phyloP scores from a whole-genome alignment of 2,888 invertebrate genomes.

The Lasioglossum lativentre region DNA sequence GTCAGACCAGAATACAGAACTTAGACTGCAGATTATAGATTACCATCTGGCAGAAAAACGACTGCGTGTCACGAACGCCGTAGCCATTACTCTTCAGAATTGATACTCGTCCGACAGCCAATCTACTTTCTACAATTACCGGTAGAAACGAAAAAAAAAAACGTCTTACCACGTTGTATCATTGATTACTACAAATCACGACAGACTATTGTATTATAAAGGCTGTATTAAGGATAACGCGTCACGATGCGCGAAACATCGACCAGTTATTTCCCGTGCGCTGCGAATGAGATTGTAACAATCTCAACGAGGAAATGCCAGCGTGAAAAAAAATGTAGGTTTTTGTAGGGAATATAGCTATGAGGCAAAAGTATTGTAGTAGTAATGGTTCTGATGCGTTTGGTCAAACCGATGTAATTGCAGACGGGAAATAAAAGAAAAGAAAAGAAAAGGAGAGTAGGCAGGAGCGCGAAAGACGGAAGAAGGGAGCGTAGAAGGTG shows the following conservation, averaged over 20 bases:
- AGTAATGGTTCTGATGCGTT: slow-evolving; percentile 21
- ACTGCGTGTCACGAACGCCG: neutral
- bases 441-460: no score
- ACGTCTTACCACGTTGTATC: neutral
- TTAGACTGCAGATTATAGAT: slow-evolving; percentile 41
- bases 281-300: no score
- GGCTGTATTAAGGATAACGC: neutral
- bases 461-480: neutral
- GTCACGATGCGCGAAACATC: neutral
- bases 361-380: slow-evolving; percentile 6
- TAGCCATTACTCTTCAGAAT: neutral
- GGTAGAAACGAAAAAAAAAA: neutral
- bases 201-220: neutral
- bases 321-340: neutral
- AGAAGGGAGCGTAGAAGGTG: neutral
- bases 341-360: no score
- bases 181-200: neutral
- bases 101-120: neutral
- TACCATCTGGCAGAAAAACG: slow-evolving; percentile 13
- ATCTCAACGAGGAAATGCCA: neutral
- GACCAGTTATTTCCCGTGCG: no score
- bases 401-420: slow-evolving; percentile 25
- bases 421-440: slow-evolving; percentile 17
- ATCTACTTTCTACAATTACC: slow-evolving; percentile 8
- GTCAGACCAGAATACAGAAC: slow-evolving; percentile 1